Percentiles rank a stretch among this genome's conserved stretches.
Evolutionary conservation across 2,113 vertebrate species (phyloP).

Genomic region (Crotalus tigris): DNA sequence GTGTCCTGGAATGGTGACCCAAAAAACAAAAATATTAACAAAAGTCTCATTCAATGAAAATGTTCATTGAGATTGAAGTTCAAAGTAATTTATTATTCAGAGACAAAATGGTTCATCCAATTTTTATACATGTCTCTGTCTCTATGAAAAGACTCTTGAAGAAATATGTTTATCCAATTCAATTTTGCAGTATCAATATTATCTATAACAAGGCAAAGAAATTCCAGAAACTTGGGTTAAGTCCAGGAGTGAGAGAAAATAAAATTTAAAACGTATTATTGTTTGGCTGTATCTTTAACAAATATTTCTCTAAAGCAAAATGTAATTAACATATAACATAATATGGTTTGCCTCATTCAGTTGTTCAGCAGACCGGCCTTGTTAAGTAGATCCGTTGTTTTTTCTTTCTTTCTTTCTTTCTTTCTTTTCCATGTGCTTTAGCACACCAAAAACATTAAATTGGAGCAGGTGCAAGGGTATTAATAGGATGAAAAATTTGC

Average conservation of each 20-base stretch:
- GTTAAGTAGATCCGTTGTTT: slow-evolving; percentile 67
- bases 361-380: slow-evolving; percentile 58
- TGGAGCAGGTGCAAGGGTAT: slow-evolving; percentile 69
- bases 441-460: slow-evolving; percentile 46
- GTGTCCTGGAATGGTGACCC: neutral
- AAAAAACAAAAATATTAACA: neutral
- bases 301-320: slow-evolving; percentile 72
- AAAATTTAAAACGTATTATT: slow-evolving; percentile 68
- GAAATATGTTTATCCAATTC: slow-evolving; percentile 17
- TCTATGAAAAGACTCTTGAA: neutral
- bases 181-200: neutral
- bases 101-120: neutral
- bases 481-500: slow-evolving; percentile 57
- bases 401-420: slow-evolving; percentile 41
- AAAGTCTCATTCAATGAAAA: neutral
- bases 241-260: slow-evolving; percentile 65
- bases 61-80: neutral
- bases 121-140: neutral
- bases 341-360: slow-evolving; percentile 74
- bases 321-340: slow-evolving; percentile 73
- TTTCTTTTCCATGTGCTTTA: slow-evolving; percentile 54
- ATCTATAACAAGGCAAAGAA: slow-evolving; percentile 36
- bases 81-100: neutral
- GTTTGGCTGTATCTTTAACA: slow-evolving; percentile 67
- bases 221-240: slow-evolving; percentile 57